Evolutionary conservation across 92 coral and sea anemone genomes (phyloP).

Genomic region (Pocillopora meandrina): DNA sequence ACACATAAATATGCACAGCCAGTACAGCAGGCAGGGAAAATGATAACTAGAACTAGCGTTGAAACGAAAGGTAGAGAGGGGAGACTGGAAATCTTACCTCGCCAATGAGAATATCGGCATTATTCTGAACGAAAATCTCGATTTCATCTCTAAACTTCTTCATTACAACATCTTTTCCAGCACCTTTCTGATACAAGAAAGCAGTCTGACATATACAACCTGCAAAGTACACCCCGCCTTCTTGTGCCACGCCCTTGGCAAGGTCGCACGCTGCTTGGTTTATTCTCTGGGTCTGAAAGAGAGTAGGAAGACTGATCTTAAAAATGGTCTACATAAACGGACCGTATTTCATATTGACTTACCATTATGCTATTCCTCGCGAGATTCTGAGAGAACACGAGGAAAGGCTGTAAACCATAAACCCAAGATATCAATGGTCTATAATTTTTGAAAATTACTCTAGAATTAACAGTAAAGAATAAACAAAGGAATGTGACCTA

Average conservation of each 20-base stretch:
- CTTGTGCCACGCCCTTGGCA: slow-evolving; percentile 66
- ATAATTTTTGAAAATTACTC: no score
- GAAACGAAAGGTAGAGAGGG: no score
- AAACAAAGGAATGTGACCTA: no score
- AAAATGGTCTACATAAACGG: no score
- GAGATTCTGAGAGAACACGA: not conserved
- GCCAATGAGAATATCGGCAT: slow-evolving; percentile 69
- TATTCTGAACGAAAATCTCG: slow-evolving; percentile 57
- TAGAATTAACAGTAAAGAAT: not conserved
- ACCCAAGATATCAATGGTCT: not conserved
- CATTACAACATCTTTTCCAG: slow-evolving; percentile 57
- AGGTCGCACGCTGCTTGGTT: slow-evolving; percentile 71
- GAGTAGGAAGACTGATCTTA: not conserved
- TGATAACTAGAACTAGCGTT: no score
- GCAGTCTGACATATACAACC: slow-evolving; percentile 68
- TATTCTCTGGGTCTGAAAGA: slow-evolving; percentile 54
- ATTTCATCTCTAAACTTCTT: slow-evolving; percentile 64
- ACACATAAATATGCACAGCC: not conserved
- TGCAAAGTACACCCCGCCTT: slow-evolving; percentile 58
- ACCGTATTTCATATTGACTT: no score
- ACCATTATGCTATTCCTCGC: no score
- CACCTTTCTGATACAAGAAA: slow-evolving; percentile 44
- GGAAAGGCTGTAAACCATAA: not conserved
- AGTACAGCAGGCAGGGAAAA: no score
- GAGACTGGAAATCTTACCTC: slow-evolving; percentile 54